Evolutionary conservation across 2,888 invertebrate species (phyloP), one percentile per base, ranked within the genome.

Genomic region (Cephus pygmeus): DNA sequence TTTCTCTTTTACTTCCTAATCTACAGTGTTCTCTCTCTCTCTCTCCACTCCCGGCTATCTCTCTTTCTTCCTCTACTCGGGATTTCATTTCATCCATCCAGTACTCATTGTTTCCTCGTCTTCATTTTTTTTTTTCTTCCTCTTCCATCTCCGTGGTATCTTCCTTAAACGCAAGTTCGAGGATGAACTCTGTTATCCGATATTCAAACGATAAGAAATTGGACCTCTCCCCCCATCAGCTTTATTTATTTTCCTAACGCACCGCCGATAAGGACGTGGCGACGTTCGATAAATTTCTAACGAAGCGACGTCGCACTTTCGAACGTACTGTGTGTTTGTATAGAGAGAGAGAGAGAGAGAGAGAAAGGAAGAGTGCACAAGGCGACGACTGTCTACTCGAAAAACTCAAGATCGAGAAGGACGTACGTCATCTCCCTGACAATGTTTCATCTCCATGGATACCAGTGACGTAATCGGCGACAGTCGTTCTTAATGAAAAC

Each of bases 141-240:
- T 40, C 12, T 15, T 15, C 2, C 6, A 30, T 69, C 12, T 33
- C 31, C 30, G 12, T 3, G 11, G 15, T 23, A 9, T 71, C 71
- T 33, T 31, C 12, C 33, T 12, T 31, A 71, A 71, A 71, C 71
- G 2, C 15, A 4, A 30, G 31, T 31, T 15, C 3, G 12, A 71
- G 31, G 15, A 33, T 23, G 31, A 71, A 33, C 12, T 11, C 31
- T 71, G 12, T 23, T 71, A 31, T 33, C 33, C 71, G 31, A 82
- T 83, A 81, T 77, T 79, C 80, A 79, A 81, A 81, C 81, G 83
- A 83, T 81, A 83, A 81, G 81, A 79, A 80, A 83, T 83, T 83
- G 77, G 78, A 77, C 76, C 83, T 82, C 81, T 81, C 79, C 77
- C 79, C 35, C 80, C 77, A 81, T 82, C 31, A 1, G 31, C 71